Evolutionary conservation across 2,888 invertebrate genomes (phyloP), one percentile per base, ranked within the genome.

Genomic region (Petrolisthes manimaculis): DNA sequence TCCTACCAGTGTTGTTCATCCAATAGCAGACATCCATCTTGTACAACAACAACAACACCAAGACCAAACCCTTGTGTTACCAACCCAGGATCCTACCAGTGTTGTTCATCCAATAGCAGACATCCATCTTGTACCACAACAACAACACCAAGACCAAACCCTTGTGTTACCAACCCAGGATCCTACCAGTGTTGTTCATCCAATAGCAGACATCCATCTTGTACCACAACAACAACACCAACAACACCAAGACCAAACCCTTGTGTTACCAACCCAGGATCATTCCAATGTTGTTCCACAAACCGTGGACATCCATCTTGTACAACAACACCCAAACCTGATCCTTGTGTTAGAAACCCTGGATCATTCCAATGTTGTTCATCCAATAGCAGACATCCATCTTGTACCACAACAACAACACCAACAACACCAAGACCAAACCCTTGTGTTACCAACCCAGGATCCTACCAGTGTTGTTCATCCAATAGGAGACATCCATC

Each of bases 361-460:
- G 88, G 88, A 5, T 74, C 88, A 18, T 54, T n/a, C 21, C 74
- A 80, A 14, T 88, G 88, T 69, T 88, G 88, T 74, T 8, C 74
- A 4, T 14, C 21, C 12, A 84, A 88, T 18, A 84, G 84, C n/a
- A 18, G 56, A 8, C 86, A 89, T n/a, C 54, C 54, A 9, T 77
- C 54, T 37, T 88, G 85, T 54, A 80, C 81, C 51, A 84, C 87
- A 18, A 87, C 87, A 0, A 55, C 71, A 2, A n/a, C n/a, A n/a
- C n/a, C n/a, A n/a, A 78, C 71, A 4, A 67, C 88, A 53, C 61
- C 71, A 4, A 69, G 54, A 56, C 83, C n/a, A 9, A 82, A 81
- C 21, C 69, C 67, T 6, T 88, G 88, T 61, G 67, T 55, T 14
- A 80, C 14, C 8, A 80, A 54, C 3, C 84, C 88, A 5, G 88